Evolutionary conservation across 1,140 invertebrate species (phyloP).

Genomic region (Dolichoris vasculosae): DNA sequence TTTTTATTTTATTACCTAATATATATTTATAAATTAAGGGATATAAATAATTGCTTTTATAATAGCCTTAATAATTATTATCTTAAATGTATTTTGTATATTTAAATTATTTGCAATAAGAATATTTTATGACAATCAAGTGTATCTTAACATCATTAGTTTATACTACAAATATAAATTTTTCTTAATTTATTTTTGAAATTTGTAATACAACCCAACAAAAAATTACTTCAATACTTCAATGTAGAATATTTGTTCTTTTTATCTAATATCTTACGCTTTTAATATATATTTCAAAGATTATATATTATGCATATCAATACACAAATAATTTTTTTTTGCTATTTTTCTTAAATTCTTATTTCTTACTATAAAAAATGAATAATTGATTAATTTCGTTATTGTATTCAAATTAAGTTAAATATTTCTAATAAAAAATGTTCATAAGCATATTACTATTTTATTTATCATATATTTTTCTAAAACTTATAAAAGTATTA

Average conservation of each 20-base stretch:
- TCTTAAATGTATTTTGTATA: neutral
- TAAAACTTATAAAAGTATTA: neutral
- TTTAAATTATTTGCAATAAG: constrained; percentile 2
- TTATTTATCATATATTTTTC: neutral
- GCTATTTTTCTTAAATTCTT: too few relatives aligned
- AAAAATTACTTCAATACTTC: constrained; percentile 11
- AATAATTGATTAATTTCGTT: neutral
- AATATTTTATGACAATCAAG: neutral
- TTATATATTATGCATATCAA: constrained; percentile 18
- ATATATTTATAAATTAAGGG: neutral
- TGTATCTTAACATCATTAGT: neutral
- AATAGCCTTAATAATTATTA: constrained; percentile 1
- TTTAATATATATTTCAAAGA: constrained; percentile 29
- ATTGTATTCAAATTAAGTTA: neutral
- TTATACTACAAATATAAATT: neutral
- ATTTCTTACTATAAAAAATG: neutral
- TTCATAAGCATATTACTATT: neutral
- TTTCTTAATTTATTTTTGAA: neutral
- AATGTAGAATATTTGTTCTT: neutral
- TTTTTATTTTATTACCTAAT: neutral
- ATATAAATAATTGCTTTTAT: neutral
- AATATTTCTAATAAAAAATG: neutral
- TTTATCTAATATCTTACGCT: neutral
- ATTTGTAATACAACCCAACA: constrained; percentile 1
- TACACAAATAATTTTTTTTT: too few relatives aligned